phyloP scores from a whole-genome alignment of 2,888 invertebrate genomes.

The Drosophila meridionalis region DNA sequence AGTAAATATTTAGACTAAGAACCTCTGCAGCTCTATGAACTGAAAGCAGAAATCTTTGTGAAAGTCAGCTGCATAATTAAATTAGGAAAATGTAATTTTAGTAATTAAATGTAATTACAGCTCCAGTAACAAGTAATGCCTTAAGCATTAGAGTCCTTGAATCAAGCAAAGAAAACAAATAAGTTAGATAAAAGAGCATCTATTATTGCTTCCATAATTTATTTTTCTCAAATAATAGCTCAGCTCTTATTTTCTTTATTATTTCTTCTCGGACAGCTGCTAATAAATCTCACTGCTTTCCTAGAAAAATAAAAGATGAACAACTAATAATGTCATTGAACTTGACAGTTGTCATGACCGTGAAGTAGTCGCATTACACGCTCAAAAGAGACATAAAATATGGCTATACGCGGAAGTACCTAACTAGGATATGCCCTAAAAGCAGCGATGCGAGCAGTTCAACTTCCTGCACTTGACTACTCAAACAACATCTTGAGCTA shows the following conservation, averaged over 20 bases:
- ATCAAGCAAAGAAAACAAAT: background rate
- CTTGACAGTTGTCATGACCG: slow-evolving; percentile 18
- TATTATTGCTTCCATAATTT: no score
- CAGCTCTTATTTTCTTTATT: slow-evolving; percentile 12
- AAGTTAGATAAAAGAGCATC: no score
- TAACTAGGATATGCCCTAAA: background rate
- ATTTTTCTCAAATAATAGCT: background rate
- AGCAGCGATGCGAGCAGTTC: background rate
- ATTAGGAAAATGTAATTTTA: background rate
- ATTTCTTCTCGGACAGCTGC: slow-evolving; percentile 33
- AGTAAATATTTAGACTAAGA: slow-evolving; percentile 3
- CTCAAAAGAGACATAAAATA: background rate
- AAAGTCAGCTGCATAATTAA: background rate
- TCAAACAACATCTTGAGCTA: slow-evolving; percentile 2
- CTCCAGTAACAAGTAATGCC: background rate
- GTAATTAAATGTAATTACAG: background rate
- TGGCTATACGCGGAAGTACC: background rate
- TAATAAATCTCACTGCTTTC: slow-evolving; percentile 45
- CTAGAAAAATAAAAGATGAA: slow-evolving; percentile 47
- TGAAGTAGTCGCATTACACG: slow-evolving; percentile 31
- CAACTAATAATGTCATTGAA: slow-evolving; percentile 47
- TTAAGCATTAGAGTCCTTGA: slow-evolving; percentile 11
- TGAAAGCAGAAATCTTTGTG: background rate
- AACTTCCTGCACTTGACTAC: background rate
- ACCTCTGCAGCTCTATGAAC: background rate